Base-by-base conservation (phyloP, 1,140 invertebrate genomes). In the Rhizoglyphus robini region DNA sequence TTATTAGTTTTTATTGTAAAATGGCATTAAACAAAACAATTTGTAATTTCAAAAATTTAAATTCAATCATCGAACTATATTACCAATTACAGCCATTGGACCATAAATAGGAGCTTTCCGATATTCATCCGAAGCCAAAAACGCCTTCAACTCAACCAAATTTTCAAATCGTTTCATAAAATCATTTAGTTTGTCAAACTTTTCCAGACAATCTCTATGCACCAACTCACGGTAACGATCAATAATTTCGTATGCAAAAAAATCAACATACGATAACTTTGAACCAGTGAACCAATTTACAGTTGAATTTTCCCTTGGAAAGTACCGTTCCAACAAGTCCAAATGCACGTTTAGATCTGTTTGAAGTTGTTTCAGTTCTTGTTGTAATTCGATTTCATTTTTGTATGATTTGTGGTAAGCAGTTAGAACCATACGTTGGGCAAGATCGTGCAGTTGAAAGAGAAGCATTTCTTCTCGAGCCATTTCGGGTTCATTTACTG, bases 71-170 rank as follows among this genome's bases (percentile, higher is more conserved):
- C n/a, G n/a, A n/a, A n/a, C n/a, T n/a, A n/a, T n/a, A n/a, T n/a
- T n/a, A n/a, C 75, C 75, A 68, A 77, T 76, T 41, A 68, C 70
- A 11, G 76, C 76, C 70, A 74, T 75, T 57, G 68, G 71, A 61
- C 74, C 74, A 68, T 76, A 76, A 15, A 77, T 62, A 30, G 74
- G 15, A 46, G 15, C 23, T 61, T 61, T 61, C 8, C 8, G 11
- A 31, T 61, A 61, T 5, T 61, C 29, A 49, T 61, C 27, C 38
- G 59, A 61, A 20, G 18, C 27, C 59, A 61, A 49, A 23, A 20
- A 61, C 18, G 23, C 29, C 11, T 5, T 11, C 27, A 61, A 49
- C 5, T 30, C 23, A 11, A 20, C 18, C 8, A 61, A 31, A 8
- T 41, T 15, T 46, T 61, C 59, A 8, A 61, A 11, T 38, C 59